Evolutionary conservation across 2,797 vertebrate genomes (phyloP).

Genomic region (Muscicapa striata): DNA sequence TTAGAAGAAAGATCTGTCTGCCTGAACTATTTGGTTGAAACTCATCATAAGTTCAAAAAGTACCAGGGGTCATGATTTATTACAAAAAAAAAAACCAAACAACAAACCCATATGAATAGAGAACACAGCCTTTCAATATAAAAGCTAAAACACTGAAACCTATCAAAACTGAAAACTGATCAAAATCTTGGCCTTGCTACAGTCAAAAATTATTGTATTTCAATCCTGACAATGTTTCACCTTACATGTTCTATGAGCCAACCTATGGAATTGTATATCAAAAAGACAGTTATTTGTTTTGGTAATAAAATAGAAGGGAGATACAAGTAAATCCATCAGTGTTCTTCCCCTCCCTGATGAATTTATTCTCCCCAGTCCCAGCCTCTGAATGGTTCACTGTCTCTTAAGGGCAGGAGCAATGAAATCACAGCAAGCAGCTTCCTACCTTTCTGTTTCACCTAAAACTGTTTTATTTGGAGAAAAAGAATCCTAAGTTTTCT

Average conservation of each 20-base stretch:
- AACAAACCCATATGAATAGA: not conserved
- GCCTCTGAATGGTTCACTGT: not conserved
- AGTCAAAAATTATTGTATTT: conserved; percentile 26
- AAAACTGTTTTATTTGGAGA: not conserved
- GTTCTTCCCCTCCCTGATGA: not conserved
- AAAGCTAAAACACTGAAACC: not conserved
- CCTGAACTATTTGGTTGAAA: not conserved
- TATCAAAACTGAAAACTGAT: not conserved
- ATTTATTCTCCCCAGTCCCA: conserved; percentile 9
- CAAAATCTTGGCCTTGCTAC: not conserved
- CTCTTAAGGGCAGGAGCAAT: not conserved
- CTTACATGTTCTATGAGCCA: not conserved
- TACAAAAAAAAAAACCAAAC: not conserved
- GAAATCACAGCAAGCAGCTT: not conserved
- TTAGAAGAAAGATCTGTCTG: not conserved
- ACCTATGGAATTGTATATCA: conserved; percentile 15
- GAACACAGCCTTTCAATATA: not conserved
- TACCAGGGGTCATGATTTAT: not conserved
- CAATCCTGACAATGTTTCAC: conserved; percentile 11
- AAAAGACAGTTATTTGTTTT: conserved; percentile 53
- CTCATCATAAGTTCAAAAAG: not conserved
- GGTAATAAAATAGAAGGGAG: conserved; percentile 46
- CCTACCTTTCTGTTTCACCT: not conserved
- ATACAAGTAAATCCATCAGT: conserved; percentile 33
- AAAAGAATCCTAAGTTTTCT: not conserved